Evolutionary conservation across 2,113 vertebrate genomes (phyloP), one percentile per base, ranked within the genome.

Genomic region (Crotophaga sulcirostris): DNA sequence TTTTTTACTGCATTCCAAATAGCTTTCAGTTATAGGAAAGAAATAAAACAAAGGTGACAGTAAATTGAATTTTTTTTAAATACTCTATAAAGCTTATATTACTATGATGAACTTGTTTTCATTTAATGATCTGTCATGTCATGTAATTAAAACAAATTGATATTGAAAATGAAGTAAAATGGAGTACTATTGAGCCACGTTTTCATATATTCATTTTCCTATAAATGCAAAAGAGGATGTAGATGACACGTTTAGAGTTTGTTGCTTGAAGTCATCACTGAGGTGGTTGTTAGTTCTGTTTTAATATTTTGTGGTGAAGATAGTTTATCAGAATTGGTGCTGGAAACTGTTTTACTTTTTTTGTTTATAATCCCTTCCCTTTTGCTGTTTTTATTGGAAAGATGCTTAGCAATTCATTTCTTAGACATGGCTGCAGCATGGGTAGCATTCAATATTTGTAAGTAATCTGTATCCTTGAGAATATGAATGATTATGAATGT

Each of bases 111-210:
- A 79, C 44, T 68, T 92, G 23, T 90, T 93, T 84, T 45, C 26
- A 82, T 90, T 92, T 96, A 84, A 70, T 94, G 36, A 60, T 94
- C 55, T 95, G 33, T 78, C 89, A 74, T 88, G 10, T 95, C 42
- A 63, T 44, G 29, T 89, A 94, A 93, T 89, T 96, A 95, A 97
- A 97, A 83, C 42, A 94, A 83, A 88, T 89, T 87, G 60, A 72
- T 96, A 85, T 34, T 81, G 77, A 90, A 85, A 86, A 70, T 82
- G 12, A 95, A 85, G 31, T 94, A 69, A 96, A 96, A 74, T 8
- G 55, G 44, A 92, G n/a, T 49, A 56, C 67, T 59, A 10, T 83
- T 18, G 59, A 94, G 58, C 38, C 45, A 56, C 26, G 88, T 78
- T 76, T 66, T 85, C 33, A 38, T 89, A 36, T 70, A 38, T 78